phyloP scores from a whole-genome alignment of 2,797 vertebrate species.

The Helostoma temminkii region DNA sequence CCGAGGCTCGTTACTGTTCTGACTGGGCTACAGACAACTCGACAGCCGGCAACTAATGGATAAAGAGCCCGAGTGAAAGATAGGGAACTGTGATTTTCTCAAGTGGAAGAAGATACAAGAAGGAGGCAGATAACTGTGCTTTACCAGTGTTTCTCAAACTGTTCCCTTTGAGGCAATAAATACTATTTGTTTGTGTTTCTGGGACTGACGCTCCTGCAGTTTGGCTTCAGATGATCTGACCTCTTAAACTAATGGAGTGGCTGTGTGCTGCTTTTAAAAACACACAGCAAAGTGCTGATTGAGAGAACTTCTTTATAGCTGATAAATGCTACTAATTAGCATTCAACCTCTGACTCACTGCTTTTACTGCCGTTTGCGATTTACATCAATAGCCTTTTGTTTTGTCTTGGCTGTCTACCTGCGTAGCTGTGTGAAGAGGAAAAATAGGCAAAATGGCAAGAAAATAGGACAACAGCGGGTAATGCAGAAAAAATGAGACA shows the following conservation, averaged over 20 bases:
- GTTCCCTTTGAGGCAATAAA: neutral
- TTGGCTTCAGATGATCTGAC: conserved; percentile 2
- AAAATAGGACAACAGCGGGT: neutral
- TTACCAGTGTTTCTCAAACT: neutral
- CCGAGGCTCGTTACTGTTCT: conserved; percentile 28
- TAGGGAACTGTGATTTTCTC: neutral
- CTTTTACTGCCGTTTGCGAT: neutral
- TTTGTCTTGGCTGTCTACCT: neutral
- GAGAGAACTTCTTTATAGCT: conserved; percentile 1
- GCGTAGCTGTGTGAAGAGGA: neutral
- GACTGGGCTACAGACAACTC: conserved; percentile 6
- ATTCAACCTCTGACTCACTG: conserved; percentile 20
- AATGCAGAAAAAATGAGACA: neutral
- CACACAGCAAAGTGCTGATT: conserved; percentile 21
- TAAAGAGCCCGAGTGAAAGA: neutral
- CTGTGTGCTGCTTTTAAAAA: conserved; percentile 11
- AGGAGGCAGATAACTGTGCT: neutral
- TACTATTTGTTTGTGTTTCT: neutral
- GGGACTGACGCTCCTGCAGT: neutral
- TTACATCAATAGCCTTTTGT: neutral
- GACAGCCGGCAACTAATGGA: neutral
- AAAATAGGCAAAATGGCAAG: neutral
- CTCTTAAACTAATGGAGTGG: neutral
- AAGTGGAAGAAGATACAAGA: neutral
- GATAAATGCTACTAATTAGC: conserved; percentile 35